phyloP scores from a whole-genome alignment of 2,888 invertebrate species.

The Lasius platythorax region DNA sequence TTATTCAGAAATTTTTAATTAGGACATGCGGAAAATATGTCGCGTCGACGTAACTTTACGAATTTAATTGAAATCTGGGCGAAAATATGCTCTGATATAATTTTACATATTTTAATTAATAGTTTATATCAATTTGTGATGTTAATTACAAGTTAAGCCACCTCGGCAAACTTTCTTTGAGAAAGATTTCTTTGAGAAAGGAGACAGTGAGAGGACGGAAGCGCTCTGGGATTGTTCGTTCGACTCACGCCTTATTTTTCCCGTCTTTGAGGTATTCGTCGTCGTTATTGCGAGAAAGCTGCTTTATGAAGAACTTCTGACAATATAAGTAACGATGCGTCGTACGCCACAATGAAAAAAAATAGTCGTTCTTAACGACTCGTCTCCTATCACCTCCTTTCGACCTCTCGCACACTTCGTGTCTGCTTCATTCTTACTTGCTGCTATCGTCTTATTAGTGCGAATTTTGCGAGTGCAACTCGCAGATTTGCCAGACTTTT shows the following conservation, averaged over 20 bases:
- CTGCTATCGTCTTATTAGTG: conserved; percentile 23
- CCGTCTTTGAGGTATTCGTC: conserved; percentile 37
- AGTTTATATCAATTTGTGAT: neutral
- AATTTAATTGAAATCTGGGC: conserved; percentile 15
- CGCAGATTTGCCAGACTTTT: conserved; percentile 31
- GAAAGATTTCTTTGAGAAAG: conserved; percentile 3
- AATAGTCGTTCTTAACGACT: conserved; percentile 26
- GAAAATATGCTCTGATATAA: neutral
- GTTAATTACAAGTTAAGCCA: conserved; percentile 15
- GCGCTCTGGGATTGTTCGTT: conserved; percentile 2
- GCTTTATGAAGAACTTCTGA: conserved; percentile 44
- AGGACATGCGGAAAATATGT: neutral
- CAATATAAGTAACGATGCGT: conserved; percentile 35
- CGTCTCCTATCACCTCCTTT: neutral
- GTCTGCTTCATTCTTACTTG: conserved; percentile 12
- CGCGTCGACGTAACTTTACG: neutral
- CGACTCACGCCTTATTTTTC: conserved; percentile 27
- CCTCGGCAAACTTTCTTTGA: conserved; percentile 1
- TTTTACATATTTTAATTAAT: conserved; percentile 26
- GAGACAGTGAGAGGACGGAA: neutral
- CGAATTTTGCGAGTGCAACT: conserved; percentile 12
- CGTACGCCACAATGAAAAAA: conserved; percentile 13
- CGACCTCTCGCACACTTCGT: neutral
- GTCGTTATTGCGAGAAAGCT: conserved; percentile 43
- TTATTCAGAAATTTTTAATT: conserved; percentile 39